Conservation (phyloP, 2,888 invertebrate species). For the Drosophila sordidula region DNA sequence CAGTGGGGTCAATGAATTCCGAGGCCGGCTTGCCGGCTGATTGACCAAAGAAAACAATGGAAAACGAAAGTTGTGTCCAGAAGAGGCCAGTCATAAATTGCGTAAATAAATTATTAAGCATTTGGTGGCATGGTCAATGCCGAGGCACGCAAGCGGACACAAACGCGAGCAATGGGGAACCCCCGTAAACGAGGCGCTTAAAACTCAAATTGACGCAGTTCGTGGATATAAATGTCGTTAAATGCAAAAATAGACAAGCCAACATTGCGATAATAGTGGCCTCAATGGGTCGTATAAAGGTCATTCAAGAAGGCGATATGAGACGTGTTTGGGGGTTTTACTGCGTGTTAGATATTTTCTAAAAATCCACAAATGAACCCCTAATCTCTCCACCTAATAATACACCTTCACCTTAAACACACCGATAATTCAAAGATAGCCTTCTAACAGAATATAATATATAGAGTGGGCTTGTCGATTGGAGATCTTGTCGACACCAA, state of each 20-base stretch:
- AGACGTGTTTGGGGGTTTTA: no score
- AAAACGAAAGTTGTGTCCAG: slow-evolving; percentile 50
- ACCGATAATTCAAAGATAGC: not conserved
- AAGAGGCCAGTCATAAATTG: slow-evolving; percentile 62
- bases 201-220: slow-evolving; percentile 59
- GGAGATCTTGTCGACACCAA: not conserved
- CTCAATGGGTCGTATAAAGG: slow-evolving; percentile 47
- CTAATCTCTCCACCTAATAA: no score
- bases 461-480: not conserved
- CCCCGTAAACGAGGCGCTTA: slow-evolving; percentile 16
- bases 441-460: not conserved
- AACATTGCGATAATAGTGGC: slow-evolving; percentile 21
- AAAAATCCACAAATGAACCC: no score
- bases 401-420: no score
- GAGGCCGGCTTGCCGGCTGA: slow-evolving; percentile 27
- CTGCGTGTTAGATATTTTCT: no score
- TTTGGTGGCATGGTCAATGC: slow-evolving; percentile 29
- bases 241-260: slow-evolving; percentile 45
- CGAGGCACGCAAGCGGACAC: slow-evolving; percentile 31
- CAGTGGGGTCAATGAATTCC: slow-evolving; percentile 65
- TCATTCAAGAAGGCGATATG: slow-evolving; percentile 8
- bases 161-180: not conserved
- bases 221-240: slow-evolving; percentile 22
- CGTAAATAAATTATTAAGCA: slow-evolving; percentile 73
- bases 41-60: slow-evolving; percentile 27